Base-by-base conservation (phyloP, 2,888 invertebrate species). In the Proisotoma minuta region DNA sequence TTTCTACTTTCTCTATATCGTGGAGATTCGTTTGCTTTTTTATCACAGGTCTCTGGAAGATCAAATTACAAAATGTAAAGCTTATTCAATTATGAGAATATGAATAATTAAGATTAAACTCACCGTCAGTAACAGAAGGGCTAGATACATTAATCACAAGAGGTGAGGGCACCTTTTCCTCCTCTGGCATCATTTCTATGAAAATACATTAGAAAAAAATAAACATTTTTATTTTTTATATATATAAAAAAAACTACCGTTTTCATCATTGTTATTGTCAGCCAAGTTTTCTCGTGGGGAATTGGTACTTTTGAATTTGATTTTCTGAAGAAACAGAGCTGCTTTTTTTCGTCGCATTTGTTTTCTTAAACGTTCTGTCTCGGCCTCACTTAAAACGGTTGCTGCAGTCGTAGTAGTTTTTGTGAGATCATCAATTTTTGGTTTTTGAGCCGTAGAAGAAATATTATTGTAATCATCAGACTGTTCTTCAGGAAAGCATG, bases 321-420 rank as follows among this genome's bases (percentile, higher is more conserved):
- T 34, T 52, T 59, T 65, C 28, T 70, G 65, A 5, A 73, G 62
- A 65, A 73, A 73, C 22, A 73, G 34, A 23, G 69, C 68, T 28
- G 72, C 73, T 48, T 72, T 73, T 56, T 62, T 56, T 22, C 67
- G 60, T 47, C 73, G 48, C 26, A 71, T 71, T 53, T 66, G 57
- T 40, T 68, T 69, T 20, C 67, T 34, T 29, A 50, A 49, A 10
- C 63, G 60, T 18, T 58, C 60, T 12, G 63, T 64, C 20, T 68
- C 70, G 12, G 61, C 54, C 26, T 57, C 63, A 1, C 22, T 27
- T 5, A 12, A 15, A 49, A 20, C 24, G 49, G 22, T 15, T 49
- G 4, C 49, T 20, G 15, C 23, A 5, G 22, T 15, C 12, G 3
- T 22, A 23, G 20, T n/a, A n/a, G n/a, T n/a, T n/a, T n/a, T n/a